A percentile compares a stretch with the other conserved stretches of the same genome.
Evolutionary conservation across 2,113 vertebrate genomes (phyloP).

Genomic region (Lipophrys pholis): DNA sequence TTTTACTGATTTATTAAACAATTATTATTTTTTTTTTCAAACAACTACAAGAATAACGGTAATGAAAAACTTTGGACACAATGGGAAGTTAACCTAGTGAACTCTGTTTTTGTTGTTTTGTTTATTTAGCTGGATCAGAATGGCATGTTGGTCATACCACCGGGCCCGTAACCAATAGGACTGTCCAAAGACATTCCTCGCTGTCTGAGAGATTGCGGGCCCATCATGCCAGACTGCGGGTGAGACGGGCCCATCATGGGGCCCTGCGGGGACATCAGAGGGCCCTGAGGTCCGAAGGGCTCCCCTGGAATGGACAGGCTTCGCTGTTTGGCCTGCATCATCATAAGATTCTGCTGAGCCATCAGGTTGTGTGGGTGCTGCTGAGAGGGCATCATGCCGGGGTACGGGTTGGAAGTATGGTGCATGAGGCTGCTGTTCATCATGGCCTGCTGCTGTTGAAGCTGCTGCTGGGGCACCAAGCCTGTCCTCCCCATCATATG

Average conservation of each 20-base stretch:
- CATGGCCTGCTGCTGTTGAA: conserved; percentile 85
- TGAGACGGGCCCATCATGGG: conserved; percentile 91
- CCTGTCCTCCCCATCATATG: conserved; percentile 96
- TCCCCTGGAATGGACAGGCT: conserved; percentile 89
- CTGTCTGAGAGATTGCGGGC: conserved; percentile 92
- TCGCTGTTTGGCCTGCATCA: conserved; percentile 97
- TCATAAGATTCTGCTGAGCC: conserved; percentile 96
- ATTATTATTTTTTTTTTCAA: conserved; percentile 51
- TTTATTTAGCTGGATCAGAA: conserved; percentile 81
- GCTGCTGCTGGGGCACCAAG: conserved; percentile 83
- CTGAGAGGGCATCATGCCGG: conserved; percentile 91
- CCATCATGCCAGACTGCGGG: conserved; percentile 93
- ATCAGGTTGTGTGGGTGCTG: conserved; percentile 89
- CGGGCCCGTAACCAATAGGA: conserved; percentile 92
- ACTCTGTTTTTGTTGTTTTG: conserved; percentile 55
- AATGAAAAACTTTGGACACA: conserved; percentile 70
- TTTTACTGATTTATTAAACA: conserved; percentile 40
- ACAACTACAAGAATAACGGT: conserved; percentile 68
- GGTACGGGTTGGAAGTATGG: conserved; percentile 82
- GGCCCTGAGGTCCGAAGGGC: conserved; percentile 90
- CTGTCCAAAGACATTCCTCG: conserved; percentile 94
- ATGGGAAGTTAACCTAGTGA: conserved; percentile 55
- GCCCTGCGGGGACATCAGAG: conserved; percentile 92
- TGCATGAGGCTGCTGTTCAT: conserved; percentile 89
- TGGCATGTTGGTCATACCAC: conserved; percentile 93